Evolutionary conservation across 2,113 vertebrate species (phyloP).

Genomic region (Smithornis capensis): DNA sequence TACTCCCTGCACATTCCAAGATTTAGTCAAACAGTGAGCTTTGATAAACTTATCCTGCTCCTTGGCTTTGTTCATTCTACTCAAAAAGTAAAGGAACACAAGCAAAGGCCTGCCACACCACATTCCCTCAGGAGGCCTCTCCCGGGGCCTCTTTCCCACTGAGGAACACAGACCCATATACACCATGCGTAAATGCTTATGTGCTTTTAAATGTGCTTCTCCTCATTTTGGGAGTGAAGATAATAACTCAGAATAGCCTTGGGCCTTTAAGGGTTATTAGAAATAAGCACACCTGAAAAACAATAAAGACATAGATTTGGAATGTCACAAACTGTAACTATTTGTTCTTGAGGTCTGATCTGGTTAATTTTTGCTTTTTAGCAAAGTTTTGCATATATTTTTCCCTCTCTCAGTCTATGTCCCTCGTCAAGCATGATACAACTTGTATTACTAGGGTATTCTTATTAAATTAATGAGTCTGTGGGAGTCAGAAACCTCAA

Average conservation of each 20-base stretch:
- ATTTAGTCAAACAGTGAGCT: not conserved
- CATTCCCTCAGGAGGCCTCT: not conserved
- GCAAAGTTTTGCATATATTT: not conserved
- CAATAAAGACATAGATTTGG: not conserved
- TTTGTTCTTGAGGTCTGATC: not conserved
- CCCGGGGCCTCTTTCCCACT: not conserved
- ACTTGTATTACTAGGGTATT: not conserved
- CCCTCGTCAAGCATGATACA: not conserved
- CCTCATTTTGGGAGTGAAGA: not conserved
- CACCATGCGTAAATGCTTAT: not conserved
- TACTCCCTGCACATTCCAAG: not conserved
- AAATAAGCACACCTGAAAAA: not conserved
- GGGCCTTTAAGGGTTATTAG: not conserved
- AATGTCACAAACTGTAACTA: not conserved
- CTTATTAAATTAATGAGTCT: not conserved
- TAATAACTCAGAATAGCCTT: not conserved
- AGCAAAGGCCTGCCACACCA: not conserved
- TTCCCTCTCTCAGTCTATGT: not conserved
- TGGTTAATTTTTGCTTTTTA: not conserved
- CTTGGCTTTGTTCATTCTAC: slow-evolving; percentile 20
- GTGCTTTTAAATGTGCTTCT: not conserved
- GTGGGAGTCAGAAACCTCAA: not conserved
- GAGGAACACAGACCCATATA: not conserved
- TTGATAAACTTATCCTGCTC: not conserved
- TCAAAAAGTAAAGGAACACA: slow-evolving; percentile 9